Evolutionary conservation across 2,888 invertebrate genomes (phyloP).

Genomic region (Petrophora chlorosata): DNA sequence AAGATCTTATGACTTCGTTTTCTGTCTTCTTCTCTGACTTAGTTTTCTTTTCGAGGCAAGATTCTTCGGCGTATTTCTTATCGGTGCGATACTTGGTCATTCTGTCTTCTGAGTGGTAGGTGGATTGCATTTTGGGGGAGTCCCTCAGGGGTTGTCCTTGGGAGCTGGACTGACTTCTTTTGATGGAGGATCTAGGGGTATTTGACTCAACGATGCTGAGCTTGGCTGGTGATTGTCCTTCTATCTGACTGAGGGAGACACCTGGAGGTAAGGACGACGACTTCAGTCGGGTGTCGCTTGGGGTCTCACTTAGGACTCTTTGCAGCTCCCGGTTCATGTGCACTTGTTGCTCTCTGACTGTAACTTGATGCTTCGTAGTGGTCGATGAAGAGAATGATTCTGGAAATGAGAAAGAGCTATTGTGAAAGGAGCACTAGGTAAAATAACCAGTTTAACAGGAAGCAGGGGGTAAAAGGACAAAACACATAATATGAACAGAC

Average conservation of each 20-base stretch:
- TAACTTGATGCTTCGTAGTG: conserved; percentile 72
- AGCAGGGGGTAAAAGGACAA: too few relatives aligned
- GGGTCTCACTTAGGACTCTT: conserved; percentile 67
- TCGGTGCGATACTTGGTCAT: conserved; percentile 65
- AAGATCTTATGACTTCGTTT: conserved; percentile 74
- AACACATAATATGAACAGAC: too few relatives aligned
- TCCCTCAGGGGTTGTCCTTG: conserved; percentile 73
- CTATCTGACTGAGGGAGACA: conserved; percentile 77
- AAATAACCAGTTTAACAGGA: too few relatives aligned
- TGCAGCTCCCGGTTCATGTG: conserved; percentile 70
- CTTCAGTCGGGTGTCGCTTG: conserved; percentile 83
- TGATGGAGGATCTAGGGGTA: conserved; percentile 75
- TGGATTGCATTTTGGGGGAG: conserved; percentile 61
- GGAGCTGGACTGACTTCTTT: conserved; percentile 78
- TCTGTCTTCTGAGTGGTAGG: conserved; percentile 65
- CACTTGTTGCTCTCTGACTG: conserved; percentile 70
- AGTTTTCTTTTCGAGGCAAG: conserved; percentile 78
- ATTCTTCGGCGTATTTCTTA: conserved; percentile 72
- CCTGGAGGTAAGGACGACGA: conserved; percentile 87
- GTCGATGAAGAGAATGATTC: conserved; percentile 82
- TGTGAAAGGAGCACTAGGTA: too few relatives aligned
- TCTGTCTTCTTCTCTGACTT: conserved; percentile 77
- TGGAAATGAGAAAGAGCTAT: conserved; percentile 47
- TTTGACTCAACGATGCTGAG: conserved; percentile 76
- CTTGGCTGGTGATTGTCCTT: conserved; percentile 78